Percentiles rank a stretch among this genome's conserved stretches.
Conservation (phyloP, 2,113 vertebrate species). For the Otis tarda region DNA sequence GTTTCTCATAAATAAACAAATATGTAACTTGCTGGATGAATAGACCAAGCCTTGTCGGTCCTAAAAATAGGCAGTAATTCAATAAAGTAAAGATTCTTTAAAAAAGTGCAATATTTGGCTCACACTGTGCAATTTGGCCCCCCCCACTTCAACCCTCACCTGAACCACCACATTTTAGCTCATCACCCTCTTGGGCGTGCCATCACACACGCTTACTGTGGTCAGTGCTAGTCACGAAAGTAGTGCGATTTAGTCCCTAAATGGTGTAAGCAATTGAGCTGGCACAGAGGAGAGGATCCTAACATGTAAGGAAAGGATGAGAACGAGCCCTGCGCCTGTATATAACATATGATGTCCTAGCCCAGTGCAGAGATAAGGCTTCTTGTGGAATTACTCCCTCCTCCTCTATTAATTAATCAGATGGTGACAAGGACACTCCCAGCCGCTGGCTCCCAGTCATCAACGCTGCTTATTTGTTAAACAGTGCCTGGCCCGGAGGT, state of each 20-base stretch:
- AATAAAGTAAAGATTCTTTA: not conserved
- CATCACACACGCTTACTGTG: not conserved
- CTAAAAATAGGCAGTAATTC: not conserved
- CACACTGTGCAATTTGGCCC: not conserved
- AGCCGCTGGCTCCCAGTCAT: not conserved
- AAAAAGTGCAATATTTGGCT: not conserved
- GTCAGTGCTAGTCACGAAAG: not conserved
- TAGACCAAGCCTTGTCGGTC: not conserved
- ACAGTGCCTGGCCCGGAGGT: not conserved
- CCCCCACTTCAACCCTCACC: not conserved
- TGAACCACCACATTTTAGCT: not conserved
- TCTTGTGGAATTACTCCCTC: not conserved
- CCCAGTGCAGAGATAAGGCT: not conserved
- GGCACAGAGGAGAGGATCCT: not conserved
- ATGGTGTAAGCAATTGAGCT: not conserved
- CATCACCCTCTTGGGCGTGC: not conserved
- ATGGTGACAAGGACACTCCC: not conserved
- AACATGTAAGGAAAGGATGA: not conserved
- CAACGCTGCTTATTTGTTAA: not conserved
- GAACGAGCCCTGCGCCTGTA: not conserved
- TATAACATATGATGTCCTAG: not conserved
- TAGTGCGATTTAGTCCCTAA: not conserved
- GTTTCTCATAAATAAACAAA: not conserved
- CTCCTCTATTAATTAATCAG: not conserved
- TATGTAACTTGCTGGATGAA: not conserved